Percentiles rank a stretch among this genome's conserved stretches.
Conservation (phyloP, 2,113 vertebrate genomes). For the Trogon melanurus region DNA sequence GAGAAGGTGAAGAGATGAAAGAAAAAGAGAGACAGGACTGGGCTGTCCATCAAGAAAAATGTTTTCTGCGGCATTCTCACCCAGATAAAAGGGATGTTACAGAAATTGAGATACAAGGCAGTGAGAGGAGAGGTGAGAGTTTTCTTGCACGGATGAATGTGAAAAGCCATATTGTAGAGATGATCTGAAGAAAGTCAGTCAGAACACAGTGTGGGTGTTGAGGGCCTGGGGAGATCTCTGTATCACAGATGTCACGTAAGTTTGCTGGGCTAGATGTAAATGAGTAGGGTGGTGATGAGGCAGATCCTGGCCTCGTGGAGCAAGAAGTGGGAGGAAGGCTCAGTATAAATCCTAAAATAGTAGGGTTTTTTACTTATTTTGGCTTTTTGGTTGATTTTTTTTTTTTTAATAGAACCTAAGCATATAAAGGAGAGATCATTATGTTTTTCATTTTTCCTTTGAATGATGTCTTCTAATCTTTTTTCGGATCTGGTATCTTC, state of each 20-base stretch:
- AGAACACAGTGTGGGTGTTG: neutral
- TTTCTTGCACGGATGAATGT: neutral
- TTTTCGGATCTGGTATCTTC: neutral
- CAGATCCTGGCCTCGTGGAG: neutral
- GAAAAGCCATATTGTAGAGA: neutral
- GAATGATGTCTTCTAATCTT: neutral
- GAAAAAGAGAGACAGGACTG: neutral
- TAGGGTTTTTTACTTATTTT: neutral
- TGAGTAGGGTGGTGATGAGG: fast-evolving
- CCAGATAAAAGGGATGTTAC: neutral
- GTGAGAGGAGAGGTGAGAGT: neutral
- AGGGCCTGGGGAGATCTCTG: neutral
- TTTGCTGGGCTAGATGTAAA: neutral
- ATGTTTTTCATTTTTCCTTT: slow-evolving; percentile 1
- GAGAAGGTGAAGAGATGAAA: neutral
- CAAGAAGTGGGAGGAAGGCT: neutral
- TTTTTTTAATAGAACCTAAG: neutral
- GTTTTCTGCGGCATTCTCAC: neutral
- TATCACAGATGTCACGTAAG: too few species aligned
- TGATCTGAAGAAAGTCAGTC: neutral
- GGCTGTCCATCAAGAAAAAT: fast-evolving
- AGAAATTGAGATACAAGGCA: neutral
- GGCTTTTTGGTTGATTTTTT: too few species aligned
- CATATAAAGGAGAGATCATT: neutral
- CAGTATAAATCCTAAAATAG: neutral